These are phyloP conservation scores for Vollenhovia emeryi DNA, from an alignment of 1,140 invertebrate genomes.

Conservation along the genomic window DNA sequence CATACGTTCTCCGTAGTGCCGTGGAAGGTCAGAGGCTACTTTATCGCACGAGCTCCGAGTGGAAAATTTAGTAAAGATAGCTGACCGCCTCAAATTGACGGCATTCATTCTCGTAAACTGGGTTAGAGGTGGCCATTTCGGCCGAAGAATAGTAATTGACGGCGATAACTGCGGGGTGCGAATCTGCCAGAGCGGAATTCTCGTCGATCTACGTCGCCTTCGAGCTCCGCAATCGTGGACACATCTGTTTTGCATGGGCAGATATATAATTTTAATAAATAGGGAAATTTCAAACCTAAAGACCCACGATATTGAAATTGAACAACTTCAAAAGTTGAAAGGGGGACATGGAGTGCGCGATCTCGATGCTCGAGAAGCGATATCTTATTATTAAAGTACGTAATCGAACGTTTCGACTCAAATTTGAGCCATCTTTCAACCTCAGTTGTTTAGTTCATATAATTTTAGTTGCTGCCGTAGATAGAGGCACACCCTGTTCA, in stretches of 20 bases:
- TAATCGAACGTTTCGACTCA: too few relatives aligned
- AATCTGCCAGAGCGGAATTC: background rate
- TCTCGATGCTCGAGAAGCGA: too few relatives aligned
- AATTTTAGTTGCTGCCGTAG: background rate
- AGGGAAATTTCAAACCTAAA: too few relatives aligned
- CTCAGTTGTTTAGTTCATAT: too few relatives aligned
- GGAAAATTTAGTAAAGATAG: constrained; percentile 73
- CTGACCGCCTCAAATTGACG: constrained; percentile 31
- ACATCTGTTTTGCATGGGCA: background rate
- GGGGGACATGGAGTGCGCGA: too few relatives aligned
- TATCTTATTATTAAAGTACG: too few relatives aligned
- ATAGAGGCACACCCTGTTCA: background rate
- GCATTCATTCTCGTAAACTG: constrained; percentile 25
- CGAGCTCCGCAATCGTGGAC: background rate
- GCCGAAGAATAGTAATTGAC: constrained; percentile 14
- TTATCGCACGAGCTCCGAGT: constrained; percentile 66
- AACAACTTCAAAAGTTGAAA: too few relatives aligned
- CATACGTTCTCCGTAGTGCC: constrained; percentile 68
- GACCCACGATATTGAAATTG: too few relatives aligned
- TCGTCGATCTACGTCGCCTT: background rate
- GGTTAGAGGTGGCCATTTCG: background rate
- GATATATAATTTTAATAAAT: too few relatives aligned
- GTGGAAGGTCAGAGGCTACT: constrained; percentile 64
- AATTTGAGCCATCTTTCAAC: too few relatives aligned
- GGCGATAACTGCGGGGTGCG: background rate